phyloP scores from a whole-genome alignment of 2,888 invertebrate species.

The Bruchidius siliquastri region DNA sequence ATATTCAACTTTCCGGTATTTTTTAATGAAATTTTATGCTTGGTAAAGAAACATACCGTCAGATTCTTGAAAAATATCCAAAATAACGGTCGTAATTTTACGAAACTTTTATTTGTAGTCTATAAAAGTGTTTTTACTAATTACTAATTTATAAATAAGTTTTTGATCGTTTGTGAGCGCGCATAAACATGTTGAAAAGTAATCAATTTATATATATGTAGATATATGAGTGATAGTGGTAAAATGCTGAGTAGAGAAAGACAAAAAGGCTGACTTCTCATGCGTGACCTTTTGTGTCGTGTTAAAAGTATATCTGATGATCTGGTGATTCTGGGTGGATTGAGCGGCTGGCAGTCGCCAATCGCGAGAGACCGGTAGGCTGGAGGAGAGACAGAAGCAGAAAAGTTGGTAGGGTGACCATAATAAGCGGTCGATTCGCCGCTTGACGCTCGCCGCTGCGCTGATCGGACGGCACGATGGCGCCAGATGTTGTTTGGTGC shows the following conservation, averaged over 20 bases:
- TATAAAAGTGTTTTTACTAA: too few species aligned
- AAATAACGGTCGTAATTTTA: too few species aligned
- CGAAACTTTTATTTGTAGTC: too few species aligned
- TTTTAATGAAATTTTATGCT: too few species aligned
- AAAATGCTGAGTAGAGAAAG: not conserved
- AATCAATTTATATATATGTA: too few species aligned
- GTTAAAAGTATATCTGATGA: slow-evolving; percentile 5
- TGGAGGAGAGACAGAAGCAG: slow-evolving; percentile 6
- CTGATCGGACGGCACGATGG: slow-evolving; percentile 37
- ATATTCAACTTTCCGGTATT: too few species aligned
- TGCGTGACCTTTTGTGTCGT: not conserved
- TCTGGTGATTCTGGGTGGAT: not conserved
- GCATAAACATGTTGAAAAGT: too few species aligned
- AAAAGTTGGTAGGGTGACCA: slow-evolving; percentile 40
- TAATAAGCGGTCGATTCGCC: slow-evolving; percentile 29
- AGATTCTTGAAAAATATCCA: too few species aligned
- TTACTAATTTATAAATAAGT: too few species aligned
- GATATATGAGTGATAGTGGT: not conserved
- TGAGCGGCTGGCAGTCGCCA: not conserved
- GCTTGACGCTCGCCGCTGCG: not conserved
- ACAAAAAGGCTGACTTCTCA: not conserved
- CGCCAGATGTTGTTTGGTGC: slow-evolving; percentile 43
- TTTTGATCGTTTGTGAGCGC: too few species aligned
- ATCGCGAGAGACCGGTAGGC: slow-evolving; percentile 18
- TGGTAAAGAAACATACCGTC: too few species aligned